These are phyloP conservation scores for Ormyrus thymus DNA, from an alignment of 2,888 invertebrate genomes.

Conservation along the genomic window DNA sequence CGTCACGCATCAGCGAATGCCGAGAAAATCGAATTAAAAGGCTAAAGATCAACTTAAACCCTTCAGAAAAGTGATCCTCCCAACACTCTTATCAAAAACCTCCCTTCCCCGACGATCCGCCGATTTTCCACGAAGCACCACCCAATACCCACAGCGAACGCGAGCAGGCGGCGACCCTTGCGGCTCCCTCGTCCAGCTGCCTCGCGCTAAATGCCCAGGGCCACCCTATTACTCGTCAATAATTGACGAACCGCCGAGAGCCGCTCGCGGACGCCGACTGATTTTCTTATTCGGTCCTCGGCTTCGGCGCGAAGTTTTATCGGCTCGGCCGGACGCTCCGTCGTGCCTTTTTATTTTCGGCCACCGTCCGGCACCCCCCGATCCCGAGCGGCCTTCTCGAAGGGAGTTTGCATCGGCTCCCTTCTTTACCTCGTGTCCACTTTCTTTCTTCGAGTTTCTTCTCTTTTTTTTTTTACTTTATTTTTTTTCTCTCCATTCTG, in stretches of 20 bases:
- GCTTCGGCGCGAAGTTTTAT: constrained; percentile 16
- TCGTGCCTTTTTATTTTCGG: too few relatives aligned
- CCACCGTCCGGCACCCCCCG: too few relatives aligned
- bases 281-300: constrained; percentile 45
- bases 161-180: not conserved
- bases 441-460: not conserved
- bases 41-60: too few relatives aligned
- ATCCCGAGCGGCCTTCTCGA: too few relatives aligned
- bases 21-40: too few relatives aligned
- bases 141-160: not conserved
- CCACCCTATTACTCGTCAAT: constrained; percentile 72
- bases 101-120: not conserved
- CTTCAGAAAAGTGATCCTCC: too few relatives aligned
- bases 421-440: not conserved
- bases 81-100: too few relatives aligned
- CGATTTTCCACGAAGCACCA: too few relatives aligned
- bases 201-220: constrained; percentile 71
- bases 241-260: constrained; percentile 67
- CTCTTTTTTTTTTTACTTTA: not conserved
- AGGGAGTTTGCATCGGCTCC: too few relatives aligned
- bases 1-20: too few relatives aligned
- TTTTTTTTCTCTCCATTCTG: not conserved
- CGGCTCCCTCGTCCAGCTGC: constrained; percentile 47
- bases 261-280: constrained; percentile 59
- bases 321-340: not conserved